Conservation (phyloP, 2,888 invertebrate species). For the Heliconius aoede region DNA sequence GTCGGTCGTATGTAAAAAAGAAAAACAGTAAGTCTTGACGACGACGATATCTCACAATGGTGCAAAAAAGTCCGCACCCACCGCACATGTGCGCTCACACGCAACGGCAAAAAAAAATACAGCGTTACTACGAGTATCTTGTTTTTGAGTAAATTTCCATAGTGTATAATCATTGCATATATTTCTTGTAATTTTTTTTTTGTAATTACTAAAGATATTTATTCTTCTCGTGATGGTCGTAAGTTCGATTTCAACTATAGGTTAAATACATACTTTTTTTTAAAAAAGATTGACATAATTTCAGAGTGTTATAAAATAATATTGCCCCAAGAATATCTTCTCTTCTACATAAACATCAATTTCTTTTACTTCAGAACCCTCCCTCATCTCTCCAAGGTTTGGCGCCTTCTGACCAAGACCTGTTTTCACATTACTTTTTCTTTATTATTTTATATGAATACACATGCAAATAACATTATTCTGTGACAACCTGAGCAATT, state of each 20-base stretch:
- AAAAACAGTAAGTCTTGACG: constrained; percentile 58
- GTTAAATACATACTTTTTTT: background rate
- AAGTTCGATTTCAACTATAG: background rate
- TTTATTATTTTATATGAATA: constrained; percentile 56
- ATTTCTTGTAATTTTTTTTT: constrained; percentile 33
- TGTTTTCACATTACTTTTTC: constrained; percentile 46
- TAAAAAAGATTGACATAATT: too few species aligned
- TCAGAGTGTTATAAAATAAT: background rate
- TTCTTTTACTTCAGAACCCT: background rate
- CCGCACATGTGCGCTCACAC: constrained; percentile 73
- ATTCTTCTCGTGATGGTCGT: background rate
- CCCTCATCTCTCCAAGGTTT: background rate
- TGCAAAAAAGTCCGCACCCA: constrained; percentile 61
- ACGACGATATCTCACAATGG: constrained; percentile 56
- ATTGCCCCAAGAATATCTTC: background rate
- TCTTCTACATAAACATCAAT: background rate
- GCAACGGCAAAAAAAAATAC: constrained; percentile 69
- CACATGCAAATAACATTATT: constrained; percentile 47
- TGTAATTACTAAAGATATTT: constrained; percentile 22
- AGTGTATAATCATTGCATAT: constrained; percentile 38
- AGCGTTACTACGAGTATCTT: constrained; percentile 45
- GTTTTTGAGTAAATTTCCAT: constrained; percentile 41
- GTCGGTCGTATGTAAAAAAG: constrained; percentile 52
- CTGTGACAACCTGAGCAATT: constrained; percentile 63
- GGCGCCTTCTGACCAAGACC: constrained; percentile 23